Evolutionary conservation across 1,140 invertebrate genomes (phyloP).

Genomic region (Neodiprion lecontei): DNA sequence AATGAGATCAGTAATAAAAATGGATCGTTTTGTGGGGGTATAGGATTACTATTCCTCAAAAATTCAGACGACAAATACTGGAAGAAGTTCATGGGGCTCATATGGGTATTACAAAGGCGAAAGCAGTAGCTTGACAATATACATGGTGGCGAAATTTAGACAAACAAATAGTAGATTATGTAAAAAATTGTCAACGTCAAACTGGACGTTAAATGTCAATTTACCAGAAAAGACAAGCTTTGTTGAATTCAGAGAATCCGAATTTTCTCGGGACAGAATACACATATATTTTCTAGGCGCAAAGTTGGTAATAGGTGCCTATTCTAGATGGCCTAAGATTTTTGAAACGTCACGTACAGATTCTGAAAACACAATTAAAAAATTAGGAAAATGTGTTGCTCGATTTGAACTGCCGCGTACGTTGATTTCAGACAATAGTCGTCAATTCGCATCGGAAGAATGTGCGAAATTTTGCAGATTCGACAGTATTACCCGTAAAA

Average conservation of each 20-base stretch:
- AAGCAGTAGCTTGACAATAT: slow-evolving; percentile 44
- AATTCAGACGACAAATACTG: slow-evolving; percentile 35
- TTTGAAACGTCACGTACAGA: slow-evolving; percentile 25
- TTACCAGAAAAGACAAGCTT: slow-evolving; percentile 23
- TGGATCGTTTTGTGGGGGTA: slow-evolving; percentile 43
- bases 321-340: slow-evolving; percentile 52
- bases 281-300: slow-evolving; percentile 58
- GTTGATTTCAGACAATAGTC: slow-evolving; percentile 36
- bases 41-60: slow-evolving; percentile 41
- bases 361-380: slow-evolving; percentile 25
- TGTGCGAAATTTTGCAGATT: slow-evolving; percentile 37
- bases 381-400: slow-evolving; percentile 35
- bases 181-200: slow-evolving; percentile 29
- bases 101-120: slow-evolving; percentile 45
- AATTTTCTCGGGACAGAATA: slow-evolving; percentile 25
- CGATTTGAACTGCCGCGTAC: slow-evolving; percentile 38
- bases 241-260: slow-evolving; percentile 40
- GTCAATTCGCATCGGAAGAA: slow-evolving; percentile 33
- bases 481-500: slow-evolving; percentile 35
- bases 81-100: slow-evolving; percentile 37
- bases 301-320: slow-evolving; percentile 51
- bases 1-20: slow-evolving; percentile 37
- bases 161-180: slow-evolving; percentile 42
- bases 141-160: slow-evolving; percentile 54
- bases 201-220: slow-evolving; percentile 32